Conservation (phyloP, 2,888 invertebrate genomes). For the Caenorhabditis auriculariae region DNA sequence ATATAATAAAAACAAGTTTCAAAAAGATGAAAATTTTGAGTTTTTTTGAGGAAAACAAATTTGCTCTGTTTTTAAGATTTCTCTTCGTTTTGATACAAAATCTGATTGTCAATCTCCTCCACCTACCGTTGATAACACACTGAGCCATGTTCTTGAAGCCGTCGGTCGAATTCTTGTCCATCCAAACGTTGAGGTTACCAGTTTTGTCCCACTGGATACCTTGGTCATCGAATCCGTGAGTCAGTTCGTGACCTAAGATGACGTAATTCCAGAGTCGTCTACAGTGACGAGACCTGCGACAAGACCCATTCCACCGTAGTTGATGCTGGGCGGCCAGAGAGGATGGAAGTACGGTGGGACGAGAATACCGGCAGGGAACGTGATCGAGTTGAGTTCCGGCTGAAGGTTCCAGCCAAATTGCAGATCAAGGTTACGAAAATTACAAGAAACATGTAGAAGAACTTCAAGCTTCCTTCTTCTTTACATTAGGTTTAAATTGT, state of each 20-base stretch:
- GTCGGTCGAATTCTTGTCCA: conserved; percentile 37
- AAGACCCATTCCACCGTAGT: conserved; percentile 91
- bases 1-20: not conserved
- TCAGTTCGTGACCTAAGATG: conserved; percentile 85
- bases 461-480: no score
- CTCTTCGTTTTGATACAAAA: no score
- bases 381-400: conserved; percentile 57
- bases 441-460: no score
- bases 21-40: no score
- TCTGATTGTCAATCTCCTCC: no score
- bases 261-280: no score
- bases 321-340: conserved; percentile 52
- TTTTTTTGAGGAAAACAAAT: no score
- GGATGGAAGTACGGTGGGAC: conserved; percentile 54
- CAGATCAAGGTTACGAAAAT: no score
- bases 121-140: conserved; percentile 46
- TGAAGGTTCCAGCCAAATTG: no score
- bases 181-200: conserved; percentile 44
- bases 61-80: no score
- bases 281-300: conserved; percentile 86
- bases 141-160: conserved; percentile 46
- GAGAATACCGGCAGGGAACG: conserved; percentile 59
- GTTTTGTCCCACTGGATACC: conserved; percentile 51
- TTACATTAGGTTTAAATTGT: no score
- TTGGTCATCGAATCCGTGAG: conserved; percentile 88